These are phyloP conservation scores for Cranoglanis bouderius DNA, from an alignment of 2,113 vertebrate genomes.

Conservation along the genomic window DNA sequence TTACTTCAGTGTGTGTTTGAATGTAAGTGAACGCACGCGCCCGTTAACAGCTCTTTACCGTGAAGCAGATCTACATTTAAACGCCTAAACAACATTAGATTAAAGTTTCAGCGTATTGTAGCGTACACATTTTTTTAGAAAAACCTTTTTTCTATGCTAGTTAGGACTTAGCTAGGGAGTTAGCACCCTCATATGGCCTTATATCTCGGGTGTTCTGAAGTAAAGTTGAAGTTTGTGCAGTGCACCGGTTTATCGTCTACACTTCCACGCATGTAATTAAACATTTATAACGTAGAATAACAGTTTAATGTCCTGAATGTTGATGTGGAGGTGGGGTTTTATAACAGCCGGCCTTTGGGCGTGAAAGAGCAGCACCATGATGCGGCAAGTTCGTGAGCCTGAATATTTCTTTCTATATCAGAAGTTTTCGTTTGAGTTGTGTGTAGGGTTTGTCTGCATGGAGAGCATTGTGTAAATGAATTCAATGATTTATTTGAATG, in stretches of 20 bases:
- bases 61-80: not conserved
- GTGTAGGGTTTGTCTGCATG: not conserved
- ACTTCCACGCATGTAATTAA: not conserved
- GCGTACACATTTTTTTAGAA: not conserved
- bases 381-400: slow-evolving; percentile 42
- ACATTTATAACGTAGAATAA: not conserved
- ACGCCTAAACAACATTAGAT: not conserved
- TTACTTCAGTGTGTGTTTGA: not conserved
- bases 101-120: not conserved
- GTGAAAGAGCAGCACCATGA: slow-evolving; percentile 48
- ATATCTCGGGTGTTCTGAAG: not conserved
- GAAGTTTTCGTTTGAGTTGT: not conserved
- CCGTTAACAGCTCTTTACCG: not conserved
- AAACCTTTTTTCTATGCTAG: not conserved
- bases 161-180: not conserved
- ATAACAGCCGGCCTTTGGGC: not conserved
- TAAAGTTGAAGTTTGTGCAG: not conserved
- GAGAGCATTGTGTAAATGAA: not conserved
- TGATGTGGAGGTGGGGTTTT: no score
- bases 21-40: not conserved
- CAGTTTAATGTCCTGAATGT: no score
- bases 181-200: slow-evolving; percentile 12
- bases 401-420: not conserved
- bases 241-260: not conserved
- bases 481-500: not conserved